phyloP scores from a whole-genome alignment of 1,140 invertebrate species.

The Orius insidiosus region DNA sequence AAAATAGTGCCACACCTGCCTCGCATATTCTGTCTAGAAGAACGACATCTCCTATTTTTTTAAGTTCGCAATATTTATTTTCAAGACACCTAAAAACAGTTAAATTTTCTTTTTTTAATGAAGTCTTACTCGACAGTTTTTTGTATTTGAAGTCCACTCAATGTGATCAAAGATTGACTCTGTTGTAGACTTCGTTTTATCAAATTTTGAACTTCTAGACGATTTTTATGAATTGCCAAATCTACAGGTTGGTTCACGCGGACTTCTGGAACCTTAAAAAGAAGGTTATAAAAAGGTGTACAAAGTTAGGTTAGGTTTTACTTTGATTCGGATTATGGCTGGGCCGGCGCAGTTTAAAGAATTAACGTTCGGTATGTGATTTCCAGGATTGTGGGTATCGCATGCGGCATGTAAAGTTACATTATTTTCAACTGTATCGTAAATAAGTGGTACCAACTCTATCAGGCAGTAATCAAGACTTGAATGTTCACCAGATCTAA shows the following conservation, averaged over 20 bases:
- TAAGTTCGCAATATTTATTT: constrained; percentile 15
- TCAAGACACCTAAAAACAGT: constrained; percentile 14
- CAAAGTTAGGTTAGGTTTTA: constrained; percentile 18
- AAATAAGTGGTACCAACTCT: constrained; percentile 45
- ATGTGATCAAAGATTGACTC: constrained; percentile 33
- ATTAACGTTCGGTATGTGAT: constrained; percentile 28
- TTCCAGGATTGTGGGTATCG: constrained; percentile 26
- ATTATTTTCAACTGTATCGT: constrained; percentile 37
- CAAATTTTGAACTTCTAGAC: constrained; percentile 42
- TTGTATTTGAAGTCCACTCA: constrained; percentile 39
- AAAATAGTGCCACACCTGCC: constrained; percentile 50
- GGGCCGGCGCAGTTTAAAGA: constrained; percentile 42
- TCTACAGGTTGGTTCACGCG: constrained; percentile 38
- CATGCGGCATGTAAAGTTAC: constrained; percentile 35
- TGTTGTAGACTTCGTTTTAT: constrained; percentile 39
- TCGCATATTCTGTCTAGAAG: constrained; percentile 28
- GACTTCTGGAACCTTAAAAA: constrained; percentile 37
- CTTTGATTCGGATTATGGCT: constrained; percentile 38
- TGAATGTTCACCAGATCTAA: constrained; percentile 42
- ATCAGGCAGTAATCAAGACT: constrained; percentile 48
- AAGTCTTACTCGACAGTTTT: constrained; percentile 21
- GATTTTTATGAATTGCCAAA: constrained; percentile 42
- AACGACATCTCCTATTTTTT: constrained; percentile 17
- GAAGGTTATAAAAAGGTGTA: background rate
- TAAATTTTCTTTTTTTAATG: background rate